Base-by-base conservation (phyloP, 2,113 vertebrate species). In the Rhipidura dahli region DNA sequence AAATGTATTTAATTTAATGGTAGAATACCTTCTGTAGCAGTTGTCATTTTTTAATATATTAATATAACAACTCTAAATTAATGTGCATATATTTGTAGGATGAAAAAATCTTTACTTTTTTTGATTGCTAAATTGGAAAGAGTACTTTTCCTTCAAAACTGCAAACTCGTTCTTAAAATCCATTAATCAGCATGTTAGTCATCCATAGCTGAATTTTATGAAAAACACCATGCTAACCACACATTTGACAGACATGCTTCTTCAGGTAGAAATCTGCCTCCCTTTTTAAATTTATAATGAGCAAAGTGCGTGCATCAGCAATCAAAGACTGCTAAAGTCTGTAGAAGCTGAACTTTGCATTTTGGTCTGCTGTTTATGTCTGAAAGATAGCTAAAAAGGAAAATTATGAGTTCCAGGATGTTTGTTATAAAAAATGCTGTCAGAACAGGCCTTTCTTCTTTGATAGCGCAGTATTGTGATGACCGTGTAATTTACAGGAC, bases 251-350 rank as follows among this genome's bases (percentile, higher is more conserved):
- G 95, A 96, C 92, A 81, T 80, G 82, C 57, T 85, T 93, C 82
- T 96, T 97, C 95, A 97, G 86, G 94, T 96, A 93, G 92, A 98
- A 98, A 97, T 89, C 59, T 97, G 84, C 86, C 70, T 95, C 81
- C 83, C 82, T 96, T 94, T 91, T 96, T 97, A 90, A 96, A 96
- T 97, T 97, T 97, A 94, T 97, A 84, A 96, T 94, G 89, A 97
- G 44, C 35, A 94, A 87, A 96, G 63, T 83, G 72, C 2, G 0
- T 93, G 88, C 82, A 94, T 97, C 93, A 95, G 96, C 95, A 97
- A 91, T 94, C 44, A 95, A 87, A 97, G 96, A 79, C 49, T 69
- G 83, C 94, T 95, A 63, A 37, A 87, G 12, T 83, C 64, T 96
- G n/a, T 47, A 80, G 84, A 90, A 87, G 22, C 28, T 93, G 42